Conservation (phyloP, 2,797 vertebrate genomes). For the Saxicola maurus region DNA sequence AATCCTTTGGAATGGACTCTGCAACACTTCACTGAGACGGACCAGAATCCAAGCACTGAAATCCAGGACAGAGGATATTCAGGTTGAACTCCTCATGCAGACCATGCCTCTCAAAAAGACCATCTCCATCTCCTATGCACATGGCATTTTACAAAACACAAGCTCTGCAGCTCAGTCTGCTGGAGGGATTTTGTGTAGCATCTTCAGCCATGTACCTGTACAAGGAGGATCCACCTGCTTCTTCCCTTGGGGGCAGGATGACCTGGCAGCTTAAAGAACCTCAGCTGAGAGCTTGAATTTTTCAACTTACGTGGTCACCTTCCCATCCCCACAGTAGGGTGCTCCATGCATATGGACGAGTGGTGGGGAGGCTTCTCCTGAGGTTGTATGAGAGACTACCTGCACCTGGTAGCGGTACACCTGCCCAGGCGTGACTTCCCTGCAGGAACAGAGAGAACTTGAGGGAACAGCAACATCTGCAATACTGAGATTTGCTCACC, state of each 20-base stretch:
- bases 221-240: not conserved
- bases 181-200: not conserved
- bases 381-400: constrained; percentile 73
- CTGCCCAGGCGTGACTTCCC: constrained; percentile 79
- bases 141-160: not conserved
- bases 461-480: not conserved
- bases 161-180: not conserved
- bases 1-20: not conserved
- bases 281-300: not conserved
- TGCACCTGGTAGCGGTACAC: constrained; percentile 85
- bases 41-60: not conserved
- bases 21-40: not conserved
- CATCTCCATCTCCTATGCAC: not conserved
- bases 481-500: not conserved
- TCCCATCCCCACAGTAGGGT: constrained; percentile 88
- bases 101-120: not conserved
- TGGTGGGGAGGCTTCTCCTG: constrained; percentile 82
- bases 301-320: constrained; percentile 77
- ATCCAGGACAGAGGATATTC: not conserved
- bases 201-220: rapidly evolving
- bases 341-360: constrained; percentile 81
- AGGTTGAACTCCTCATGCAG: not conserved
- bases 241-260: not conserved
- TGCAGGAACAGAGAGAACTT: constrained; percentile 61
- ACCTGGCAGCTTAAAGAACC: not conserved